Evolutionary conservation across 2,888 invertebrate genomes (phyloP).

Genomic region (Vandiemenella viatica): DNA sequence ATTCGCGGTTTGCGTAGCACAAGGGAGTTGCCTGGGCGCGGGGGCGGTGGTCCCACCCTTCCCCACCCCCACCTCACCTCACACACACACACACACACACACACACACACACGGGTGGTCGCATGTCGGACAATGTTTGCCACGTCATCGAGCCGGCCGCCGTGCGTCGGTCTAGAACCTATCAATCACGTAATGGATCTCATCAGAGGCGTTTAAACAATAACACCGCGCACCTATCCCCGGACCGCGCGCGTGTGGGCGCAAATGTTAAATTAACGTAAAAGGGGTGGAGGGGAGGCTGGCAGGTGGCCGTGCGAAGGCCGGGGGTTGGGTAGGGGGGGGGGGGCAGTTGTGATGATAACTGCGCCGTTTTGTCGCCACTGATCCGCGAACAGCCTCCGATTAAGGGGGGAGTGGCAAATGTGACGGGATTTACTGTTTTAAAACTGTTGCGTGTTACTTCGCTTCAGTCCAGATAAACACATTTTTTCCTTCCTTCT

Average conservation of each 20-base stretch:
- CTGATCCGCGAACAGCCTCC: too few species aligned
- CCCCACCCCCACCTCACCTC: neutral
- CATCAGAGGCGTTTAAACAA: neutral
- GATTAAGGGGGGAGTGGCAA: too few species aligned
- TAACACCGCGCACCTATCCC: too few species aligned
- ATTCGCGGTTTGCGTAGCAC: neutral
- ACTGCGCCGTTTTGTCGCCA: too few species aligned
- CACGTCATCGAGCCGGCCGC: neutral
- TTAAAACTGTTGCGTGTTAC: too few species aligned
- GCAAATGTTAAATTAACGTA: neutral
- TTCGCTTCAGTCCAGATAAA: too few species aligned
- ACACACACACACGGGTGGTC: neutral
- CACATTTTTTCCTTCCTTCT: too few species aligned
- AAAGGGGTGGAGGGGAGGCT: neutral
- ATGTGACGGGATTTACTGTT: too few species aligned
- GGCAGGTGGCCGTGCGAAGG: neutral
- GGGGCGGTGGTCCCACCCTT: neutral
- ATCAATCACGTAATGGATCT: neutral
- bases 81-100: neutral
- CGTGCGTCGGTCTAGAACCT: neutral
- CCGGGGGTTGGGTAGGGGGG: neutral
- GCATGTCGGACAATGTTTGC: constrained; percentile 1
- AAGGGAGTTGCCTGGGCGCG: neutral
- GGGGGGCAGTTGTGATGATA: neutral
- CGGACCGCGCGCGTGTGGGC: too few species aligned